These are phyloP conservation scores for Brachypterus glaber DNA, from an alignment of 2,888 invertebrate species.

Conservation along the genomic window DNA sequence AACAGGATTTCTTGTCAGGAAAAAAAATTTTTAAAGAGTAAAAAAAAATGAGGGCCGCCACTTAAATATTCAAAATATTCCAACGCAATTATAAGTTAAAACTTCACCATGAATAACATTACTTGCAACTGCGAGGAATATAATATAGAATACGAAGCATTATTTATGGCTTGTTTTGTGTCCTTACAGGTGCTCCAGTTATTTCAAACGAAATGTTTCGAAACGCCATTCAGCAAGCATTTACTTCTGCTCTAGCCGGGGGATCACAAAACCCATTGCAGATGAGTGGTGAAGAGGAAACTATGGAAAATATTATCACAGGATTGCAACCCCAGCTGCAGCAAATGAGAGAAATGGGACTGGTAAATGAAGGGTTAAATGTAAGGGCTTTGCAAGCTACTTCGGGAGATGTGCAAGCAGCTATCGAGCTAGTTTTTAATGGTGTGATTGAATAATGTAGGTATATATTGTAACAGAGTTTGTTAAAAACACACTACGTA, in stretches of 20 bases:
- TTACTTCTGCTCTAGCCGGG: constrained; percentile 33
- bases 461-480: too few species aligned
- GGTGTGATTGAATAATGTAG: constrained; percentile 40
- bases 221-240: constrained; percentile 66
- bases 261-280: constrained; percentile 6
- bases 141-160: too few species aligned
- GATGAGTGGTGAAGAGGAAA: constrained; percentile 22
- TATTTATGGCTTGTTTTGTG: too few species aligned
- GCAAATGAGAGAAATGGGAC: constrained; percentile 87
- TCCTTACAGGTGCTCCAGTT: constrained; percentile 32
- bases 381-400: constrained; percentile 75
- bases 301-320: constrained; percentile 30
- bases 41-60: too few species aligned
- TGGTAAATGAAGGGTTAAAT: constrained; percentile 73
- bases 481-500: too few species aligned
- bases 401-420: constrained; percentile 79
- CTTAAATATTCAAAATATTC: too few species aligned
- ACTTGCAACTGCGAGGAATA: too few species aligned
- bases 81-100: too few species aligned
- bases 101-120: too few species aligned
- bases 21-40: too few species aligned
- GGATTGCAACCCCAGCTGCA: constrained; percentile 50
- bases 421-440: constrained; percentile 80
- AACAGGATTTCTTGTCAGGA: too few species aligned
- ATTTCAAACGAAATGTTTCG: constrained; percentile 74